Evolutionary conservation across 2,797 vertebrate species (phyloP), one percentile per base, ranked within the genome.

Genomic region (Parotocinclus haroldoi): DNA sequence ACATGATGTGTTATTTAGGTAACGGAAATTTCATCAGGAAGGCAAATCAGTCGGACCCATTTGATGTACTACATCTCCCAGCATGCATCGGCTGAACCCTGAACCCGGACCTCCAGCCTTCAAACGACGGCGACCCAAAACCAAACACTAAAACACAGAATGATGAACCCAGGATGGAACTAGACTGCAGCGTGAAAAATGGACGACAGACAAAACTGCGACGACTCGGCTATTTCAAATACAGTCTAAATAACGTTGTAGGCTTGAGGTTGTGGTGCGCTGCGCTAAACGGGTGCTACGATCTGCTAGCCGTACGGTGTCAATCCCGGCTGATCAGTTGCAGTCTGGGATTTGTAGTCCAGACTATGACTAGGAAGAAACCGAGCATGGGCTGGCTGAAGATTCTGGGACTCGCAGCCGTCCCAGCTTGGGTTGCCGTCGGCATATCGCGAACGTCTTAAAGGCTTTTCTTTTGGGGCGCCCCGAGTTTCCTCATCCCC

Each of bases 401-500:
- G 38, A 69, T 71, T 66, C 56, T 19, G 63, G 63, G 71, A 72
- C 58, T 46, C 74, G 74, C 27, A 63, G 71, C 74, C 55, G 59
- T 61, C 42, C 58, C 60, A 38, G 65, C 68, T 62, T 27, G 73
- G 70, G 70, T 70, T 75, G 65, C 66, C 40, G 61, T 63, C 66
- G 63, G 60, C 38, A 37, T 50, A 53, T 66, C 12, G 19, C 60
- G 39, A 77, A 81, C 77, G 87, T n/a, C 94, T 70, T 93, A 98
- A 92, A 95, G 83, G 75, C 89, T 90, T 86, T 98, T 99, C 91
- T 96, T 98, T 71, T 93, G 92, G 0, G 96, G 95, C 68, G 95
- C 94, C 50, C 92, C 95, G 77, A 99, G 90, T 88, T 97, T 99
- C 76, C 95, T 91, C 96, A 99, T 96, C 82, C 95, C 96, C 89